Percentiles rank a stretch among this genome's conserved stretches.
Evolutionary conservation across 2,113 vertebrate genomes (phyloP).

Genomic region (Pleuronectes platessa): DNA sequence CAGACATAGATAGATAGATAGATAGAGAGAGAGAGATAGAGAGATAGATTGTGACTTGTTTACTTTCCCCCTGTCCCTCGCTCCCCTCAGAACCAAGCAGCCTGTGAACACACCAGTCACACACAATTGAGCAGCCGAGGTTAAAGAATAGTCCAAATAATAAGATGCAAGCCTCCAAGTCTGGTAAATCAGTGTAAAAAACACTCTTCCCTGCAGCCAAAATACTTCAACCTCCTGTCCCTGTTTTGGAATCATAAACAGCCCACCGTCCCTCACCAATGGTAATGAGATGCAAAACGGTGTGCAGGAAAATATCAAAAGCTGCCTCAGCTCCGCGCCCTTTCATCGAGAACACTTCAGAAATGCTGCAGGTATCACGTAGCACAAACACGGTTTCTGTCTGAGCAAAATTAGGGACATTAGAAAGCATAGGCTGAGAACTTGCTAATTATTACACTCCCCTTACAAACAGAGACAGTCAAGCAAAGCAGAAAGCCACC

Average conservation of each 20-base stretch:
- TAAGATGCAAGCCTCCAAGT: conserved; percentile 79
- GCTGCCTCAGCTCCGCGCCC: conserved; percentile 33
- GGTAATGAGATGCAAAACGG: conserved; percentile 80
- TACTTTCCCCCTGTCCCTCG: conserved; percentile 27
- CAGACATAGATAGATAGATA: not conserved
- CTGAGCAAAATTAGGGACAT: conserved; percentile 78
- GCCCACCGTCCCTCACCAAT: conserved; percentile 56
- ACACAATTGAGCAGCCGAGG: conserved; percentile 80
- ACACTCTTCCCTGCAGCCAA: conserved; percentile 78
- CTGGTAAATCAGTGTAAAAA: conserved; percentile 83
- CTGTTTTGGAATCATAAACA: conserved; percentile 82
- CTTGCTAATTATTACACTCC: conserved; percentile 83
- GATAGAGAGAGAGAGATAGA: not conserved
- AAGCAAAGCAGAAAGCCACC: conserved; percentile 73
- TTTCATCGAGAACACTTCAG: conserved; percentile 65
- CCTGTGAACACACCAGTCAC: conserved; percentile 76
- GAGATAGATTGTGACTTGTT: not conserved
- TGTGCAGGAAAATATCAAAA: conserved; percentile 74
- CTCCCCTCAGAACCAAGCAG: conserved; percentile 59
- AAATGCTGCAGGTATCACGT: conserved; percentile 75
- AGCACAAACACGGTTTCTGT: conserved; percentile 77
- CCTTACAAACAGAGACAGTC: conserved; percentile 76
- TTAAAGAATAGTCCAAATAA: conserved; percentile 85
- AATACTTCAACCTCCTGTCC: conserved; percentile 77
- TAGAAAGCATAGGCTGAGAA: conserved; percentile 69